These are phyloP conservation scores for Neocrepidodera transversa DNA, from an alignment of 2,888 invertebrate genomes.

Conservation along the genomic window DNA sequence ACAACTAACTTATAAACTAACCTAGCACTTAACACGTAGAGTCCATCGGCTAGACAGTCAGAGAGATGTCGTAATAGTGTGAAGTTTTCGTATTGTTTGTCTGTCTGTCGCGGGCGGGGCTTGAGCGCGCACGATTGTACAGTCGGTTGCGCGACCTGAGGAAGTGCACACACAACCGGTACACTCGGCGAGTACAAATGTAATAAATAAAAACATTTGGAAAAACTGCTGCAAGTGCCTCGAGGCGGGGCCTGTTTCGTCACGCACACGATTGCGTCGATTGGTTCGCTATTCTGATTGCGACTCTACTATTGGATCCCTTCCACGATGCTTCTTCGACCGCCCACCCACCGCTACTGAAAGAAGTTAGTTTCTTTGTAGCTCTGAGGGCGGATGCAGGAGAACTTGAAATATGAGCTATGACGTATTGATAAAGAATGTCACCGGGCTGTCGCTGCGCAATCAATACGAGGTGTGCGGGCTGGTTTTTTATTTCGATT, in stretches of 20 bases:
- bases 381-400: constrained; percentile 62
- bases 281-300: constrained; percentile 59
- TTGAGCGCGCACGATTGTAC: constrained; percentile 49
- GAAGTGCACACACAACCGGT: constrained; percentile 65
- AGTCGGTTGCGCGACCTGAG: constrained; percentile 46
- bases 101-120: constrained; percentile 52
- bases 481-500: constrained; percentile 49
- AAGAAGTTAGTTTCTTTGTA: constrained; percentile 69
- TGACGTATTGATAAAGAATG: constrained; percentile 71
- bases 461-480: constrained; percentile 61
- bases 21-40: constrained; percentile 38
- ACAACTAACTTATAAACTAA: constrained; percentile 26
- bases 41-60: constrained; percentile 54
- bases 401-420: constrained; percentile 63
- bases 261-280: constrained; percentile 65
- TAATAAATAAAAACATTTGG: constrained; percentile 73
- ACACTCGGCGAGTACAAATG: constrained; percentile 73
- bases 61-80: constrained; percentile 60
- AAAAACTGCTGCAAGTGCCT: constrained; percentile 63
- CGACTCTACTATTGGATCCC: constrained; percentile 54
- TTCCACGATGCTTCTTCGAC: constrained; percentile 44
- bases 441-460: constrained; percentile 72
- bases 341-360: constrained; percentile 57
- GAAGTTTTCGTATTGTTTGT: constrained; percentile 55
- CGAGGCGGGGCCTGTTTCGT: constrained; percentile 52